Base-by-base conservation (phyloP, 2,888 invertebrate genomes). In the Lordiphosa fenestrarum region DNA sequence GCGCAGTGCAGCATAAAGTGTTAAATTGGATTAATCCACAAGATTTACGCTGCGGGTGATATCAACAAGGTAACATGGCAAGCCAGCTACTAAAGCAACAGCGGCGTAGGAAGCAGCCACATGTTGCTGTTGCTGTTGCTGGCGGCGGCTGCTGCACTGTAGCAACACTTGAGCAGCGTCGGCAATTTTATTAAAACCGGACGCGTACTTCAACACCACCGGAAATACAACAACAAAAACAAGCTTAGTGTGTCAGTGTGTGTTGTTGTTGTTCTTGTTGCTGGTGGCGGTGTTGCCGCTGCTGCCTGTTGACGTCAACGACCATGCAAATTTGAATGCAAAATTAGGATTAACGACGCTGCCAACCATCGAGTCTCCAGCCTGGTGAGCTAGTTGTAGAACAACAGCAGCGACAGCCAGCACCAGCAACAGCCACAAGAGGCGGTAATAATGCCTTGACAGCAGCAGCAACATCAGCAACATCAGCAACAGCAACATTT, bases 41-140 rank as follows among this genome's bases (percentile, higher is more conserved):
- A 87, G 87, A 87, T 87, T 87, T 86, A 86, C 87, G 85, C 87
- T 86, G 87, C 87, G 87, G 87, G 87, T 86, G 85, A 86, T 86
- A 86, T 76, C 76, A 86, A 75, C 81, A 78, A 71, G 76, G 69
- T 65, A 73, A 73, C 74, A 67, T 66, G 67, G 64, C 69, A 69
- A 41, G 66, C 64, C 57, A 62, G 60, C 61, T 47, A 54, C 61
- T 47, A 53, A 47, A 41, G 47, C 48, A 47, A 53, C 67, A 56
- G 50, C 36, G 38, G 39, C 38, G 41, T 36, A 42, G 35, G 25
- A 39, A 44, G 50, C 65, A 56, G 53, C 52, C 38, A 46, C 62
- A 59, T 52, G 68, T 44, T 59, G 56, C 41, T 19, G 56, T 13
- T 57, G 48, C n/a, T 57, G 48, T 52, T 46, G 51, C 53, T 55